Conservation (phyloP, 2,113 vertebrate genomes). For the Cyanoderma ruficeps region DNA sequence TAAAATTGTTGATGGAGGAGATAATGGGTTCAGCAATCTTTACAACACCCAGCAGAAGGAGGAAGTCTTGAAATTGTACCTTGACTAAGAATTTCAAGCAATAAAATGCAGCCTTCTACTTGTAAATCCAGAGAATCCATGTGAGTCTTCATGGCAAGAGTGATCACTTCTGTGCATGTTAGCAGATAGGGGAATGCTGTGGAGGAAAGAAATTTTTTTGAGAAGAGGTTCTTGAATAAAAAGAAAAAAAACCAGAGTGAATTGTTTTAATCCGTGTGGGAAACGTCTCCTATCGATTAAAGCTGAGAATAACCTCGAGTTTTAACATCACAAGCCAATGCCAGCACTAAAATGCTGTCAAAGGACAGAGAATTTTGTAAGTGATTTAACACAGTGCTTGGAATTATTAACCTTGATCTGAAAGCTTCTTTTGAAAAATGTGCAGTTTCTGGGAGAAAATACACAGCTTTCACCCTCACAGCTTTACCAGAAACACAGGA, state of each 20-base stretch:
- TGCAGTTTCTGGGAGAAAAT: not conserved
- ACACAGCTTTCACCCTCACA: not conserved
- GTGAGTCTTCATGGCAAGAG: constrained; percentile 52
- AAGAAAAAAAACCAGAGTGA: not conserved
- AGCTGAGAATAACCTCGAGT: not conserved
- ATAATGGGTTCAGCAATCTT: not conserved
- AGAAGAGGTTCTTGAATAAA: not conserved
- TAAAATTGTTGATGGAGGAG: not conserved
- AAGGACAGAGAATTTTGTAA: not conserved
- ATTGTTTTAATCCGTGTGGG: not conserved
- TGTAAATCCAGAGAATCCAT: constrained; percentile 42
- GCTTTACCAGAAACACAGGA: not conserved
- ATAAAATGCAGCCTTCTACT: constrained; percentile 49
- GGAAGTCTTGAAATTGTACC: not conserved
- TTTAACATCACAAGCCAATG: not conserved
- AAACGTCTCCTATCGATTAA: not conserved
- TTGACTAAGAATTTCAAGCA: constrained; percentile 62
- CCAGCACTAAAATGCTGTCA: not conserved
- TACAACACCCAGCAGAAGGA: not conserved
- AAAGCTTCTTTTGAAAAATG: not conserved
- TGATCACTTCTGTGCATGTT: not conserved
- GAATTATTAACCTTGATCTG: not conserved
- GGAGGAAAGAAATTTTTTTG: not conserved
- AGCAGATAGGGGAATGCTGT: constrained; percentile 28
- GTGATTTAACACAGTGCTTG: not conserved